phyloP scores from a whole-genome alignment of 2,888 invertebrate genomes.

The Pollenia labialis region DNA sequence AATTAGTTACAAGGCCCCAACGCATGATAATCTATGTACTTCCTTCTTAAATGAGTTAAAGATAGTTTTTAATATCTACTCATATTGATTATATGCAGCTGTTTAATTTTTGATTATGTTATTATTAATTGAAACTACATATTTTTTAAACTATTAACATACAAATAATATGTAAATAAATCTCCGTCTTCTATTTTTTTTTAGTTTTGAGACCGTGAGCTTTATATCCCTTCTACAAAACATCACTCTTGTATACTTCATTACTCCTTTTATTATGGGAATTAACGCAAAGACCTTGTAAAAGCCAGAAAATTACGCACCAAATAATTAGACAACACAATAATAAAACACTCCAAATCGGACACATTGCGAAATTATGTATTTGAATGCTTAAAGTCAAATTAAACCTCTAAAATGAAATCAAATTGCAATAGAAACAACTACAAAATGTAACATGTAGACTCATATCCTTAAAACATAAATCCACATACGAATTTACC shows the following conservation, averaged over 20 bases:
- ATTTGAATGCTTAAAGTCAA: constrained; percentile 56
- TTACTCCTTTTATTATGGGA: background rate
- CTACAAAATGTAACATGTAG: constrained; percentile 10
- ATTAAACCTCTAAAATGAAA: constrained; percentile 41
- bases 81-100: too few relatives aligned
- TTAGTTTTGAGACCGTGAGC: too few relatives aligned
- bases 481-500: background rate
- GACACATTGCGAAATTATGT: constrained; percentile 5
- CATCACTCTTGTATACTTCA: background rate
- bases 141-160: too few relatives aligned
- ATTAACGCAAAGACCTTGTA: constrained; percentile 19
- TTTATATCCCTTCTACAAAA: too few relatives aligned
- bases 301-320: constrained; percentile 30
- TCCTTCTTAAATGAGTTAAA: too few relatives aligned
- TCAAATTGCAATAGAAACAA: background rate
- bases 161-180: too few relatives aligned
- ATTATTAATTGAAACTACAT: too few relatives aligned
- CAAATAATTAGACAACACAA: constrained; percentile 53
- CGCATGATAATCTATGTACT: too few relatives aligned
- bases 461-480: constrained; percentile 16
- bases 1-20: too few relatives aligned
- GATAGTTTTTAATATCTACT: too few relatives aligned
- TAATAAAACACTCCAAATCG: constrained; percentile 1
- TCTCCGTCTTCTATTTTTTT: too few relatives aligned
- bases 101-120: too few relatives aligned